Evolutionary conservation across 2,113 vertebrate species (phyloP).

Genomic region (Microcebus ravelobensis): DNA sequence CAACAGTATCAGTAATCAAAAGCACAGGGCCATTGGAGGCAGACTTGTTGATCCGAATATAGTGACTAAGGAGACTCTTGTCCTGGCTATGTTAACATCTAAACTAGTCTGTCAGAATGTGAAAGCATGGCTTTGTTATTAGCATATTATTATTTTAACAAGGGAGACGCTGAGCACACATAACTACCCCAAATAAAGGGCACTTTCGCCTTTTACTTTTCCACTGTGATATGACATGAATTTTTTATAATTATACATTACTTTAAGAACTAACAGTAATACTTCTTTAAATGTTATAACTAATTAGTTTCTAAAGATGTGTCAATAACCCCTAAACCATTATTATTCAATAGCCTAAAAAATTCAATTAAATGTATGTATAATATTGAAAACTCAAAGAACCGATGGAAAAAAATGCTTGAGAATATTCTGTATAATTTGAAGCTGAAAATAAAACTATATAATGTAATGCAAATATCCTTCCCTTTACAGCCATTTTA

Average conservation of each 20-base stretch:
- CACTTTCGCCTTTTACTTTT: not conserved
- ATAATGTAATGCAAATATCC: not conserved
- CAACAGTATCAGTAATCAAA: not conserved
- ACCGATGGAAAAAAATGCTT: not conserved
- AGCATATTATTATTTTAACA: slow-evolving; percentile 5
- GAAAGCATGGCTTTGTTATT: not conserved
- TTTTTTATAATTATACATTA: not conserved
- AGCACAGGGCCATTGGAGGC: not conserved
- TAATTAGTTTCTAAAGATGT: not conserved
- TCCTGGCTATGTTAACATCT: not conserved
- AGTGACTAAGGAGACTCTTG: not conserved
- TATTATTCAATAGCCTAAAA: not conserved
- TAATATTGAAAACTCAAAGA: slow-evolving; percentile 6
- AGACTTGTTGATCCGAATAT: not conserved
- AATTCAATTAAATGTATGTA: not conserved
- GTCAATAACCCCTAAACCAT: not conserved
- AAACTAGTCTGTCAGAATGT: not conserved
- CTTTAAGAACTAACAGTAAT: not conserved
- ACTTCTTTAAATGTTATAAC: not conserved
- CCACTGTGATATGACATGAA: not conserved
- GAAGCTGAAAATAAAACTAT: not conserved
- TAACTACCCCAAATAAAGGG: not conserved
- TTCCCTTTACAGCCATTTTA: not conserved
- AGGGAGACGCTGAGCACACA: not conserved
- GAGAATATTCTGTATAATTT: not conserved